Conservation (phyloP, 1,140 invertebrate genomes). For the Drosophila malerkotliana region DNA sequence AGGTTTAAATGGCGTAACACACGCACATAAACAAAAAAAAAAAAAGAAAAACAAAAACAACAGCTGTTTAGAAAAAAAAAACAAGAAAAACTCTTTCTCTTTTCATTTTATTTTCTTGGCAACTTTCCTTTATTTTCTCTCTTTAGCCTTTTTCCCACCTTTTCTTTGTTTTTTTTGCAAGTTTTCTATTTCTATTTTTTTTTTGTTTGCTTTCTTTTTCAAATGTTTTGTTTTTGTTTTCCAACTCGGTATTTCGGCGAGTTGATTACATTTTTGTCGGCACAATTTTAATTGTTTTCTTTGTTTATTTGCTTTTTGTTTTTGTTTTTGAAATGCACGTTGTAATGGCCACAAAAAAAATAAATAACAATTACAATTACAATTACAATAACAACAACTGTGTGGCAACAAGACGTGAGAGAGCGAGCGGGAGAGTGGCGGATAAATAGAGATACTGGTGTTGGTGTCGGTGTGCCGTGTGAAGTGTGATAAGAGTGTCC, state of each 20-base stretch:
- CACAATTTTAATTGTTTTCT: constrained; percentile 2
- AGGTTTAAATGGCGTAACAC: constrained; percentile 39
- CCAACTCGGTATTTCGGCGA: neutral
- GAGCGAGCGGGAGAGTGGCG: constrained; percentile 13
- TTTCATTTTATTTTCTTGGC: constrained; percentile 4
- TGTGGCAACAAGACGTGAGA: neutral
- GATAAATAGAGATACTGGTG: constrained; percentile 27
- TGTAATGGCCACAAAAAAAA: constrained; percentile 20
- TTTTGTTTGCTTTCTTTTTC: constrained; percentile 6
- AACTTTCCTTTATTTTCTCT: constrained; percentile 12
- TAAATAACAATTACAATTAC: constrained; percentile 2
- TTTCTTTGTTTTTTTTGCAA: constrained; percentile 2
- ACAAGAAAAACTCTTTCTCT: neutral
- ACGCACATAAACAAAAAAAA: constrained; percentile 10
- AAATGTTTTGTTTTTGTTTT: constrained; percentile 6
- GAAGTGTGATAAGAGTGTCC: constrained; percentile 40
- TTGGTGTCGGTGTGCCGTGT: constrained; percentile 4
- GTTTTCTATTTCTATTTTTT: neutral
- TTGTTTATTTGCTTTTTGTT: neutral
- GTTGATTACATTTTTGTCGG: constrained; percentile 3
- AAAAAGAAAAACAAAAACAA: constrained; percentile 39
- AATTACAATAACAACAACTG: constrained; percentile 7
- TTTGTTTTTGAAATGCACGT: neutral
- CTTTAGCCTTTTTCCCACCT: constrained; percentile 10
- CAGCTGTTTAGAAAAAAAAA: constrained; percentile 45